Evolutionary conservation across 2,888 invertebrate species (phyloP).

Genomic region (Lasius platythorax): DNA sequence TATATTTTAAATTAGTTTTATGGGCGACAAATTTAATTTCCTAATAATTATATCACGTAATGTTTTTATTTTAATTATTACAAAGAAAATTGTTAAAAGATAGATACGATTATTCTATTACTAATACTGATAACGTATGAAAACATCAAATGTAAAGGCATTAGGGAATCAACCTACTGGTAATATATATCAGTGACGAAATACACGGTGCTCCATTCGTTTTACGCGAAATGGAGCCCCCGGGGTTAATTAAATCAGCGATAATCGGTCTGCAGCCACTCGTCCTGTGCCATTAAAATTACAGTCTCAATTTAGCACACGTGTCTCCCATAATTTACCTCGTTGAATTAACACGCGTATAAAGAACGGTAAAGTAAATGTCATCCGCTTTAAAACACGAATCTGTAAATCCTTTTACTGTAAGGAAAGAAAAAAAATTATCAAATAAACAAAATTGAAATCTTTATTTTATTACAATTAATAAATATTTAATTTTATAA

Average conservation of each 20-base stretch:
- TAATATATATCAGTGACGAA: slow-evolving; percentile 34
- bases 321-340: slow-evolving; percentile 72
- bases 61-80: background rate
- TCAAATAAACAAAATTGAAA: background rate
- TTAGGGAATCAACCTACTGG: slow-evolving; percentile 21
- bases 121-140: background rate
- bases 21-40: background rate
- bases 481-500: background rate
- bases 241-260: slow-evolving; percentile 77
- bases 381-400: slow-evolving; percentile 54
- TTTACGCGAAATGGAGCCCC: slow-evolving; percentile 68
- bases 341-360: slow-evolving; percentile 67
- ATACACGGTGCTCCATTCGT: slow-evolving; percentile 3
- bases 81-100: background rate
- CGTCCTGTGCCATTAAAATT: slow-evolving; percentile 76
- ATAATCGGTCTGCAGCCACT: slow-evolving; percentile 61
- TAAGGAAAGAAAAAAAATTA: background rate
- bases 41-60: background rate
- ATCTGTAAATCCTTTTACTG: background rate
- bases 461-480: background rate
- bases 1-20: background rate
- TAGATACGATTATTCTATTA: background rate
- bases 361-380: slow-evolving; percentile 47
- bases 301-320: slow-evolving; percentile 78
- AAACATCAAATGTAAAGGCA: background rate